These are phyloP conservation scores for Malurus cyaneus DNA, from an alignment of 2,113 vertebrate genomes.

Conservation along the genomic window DNA sequence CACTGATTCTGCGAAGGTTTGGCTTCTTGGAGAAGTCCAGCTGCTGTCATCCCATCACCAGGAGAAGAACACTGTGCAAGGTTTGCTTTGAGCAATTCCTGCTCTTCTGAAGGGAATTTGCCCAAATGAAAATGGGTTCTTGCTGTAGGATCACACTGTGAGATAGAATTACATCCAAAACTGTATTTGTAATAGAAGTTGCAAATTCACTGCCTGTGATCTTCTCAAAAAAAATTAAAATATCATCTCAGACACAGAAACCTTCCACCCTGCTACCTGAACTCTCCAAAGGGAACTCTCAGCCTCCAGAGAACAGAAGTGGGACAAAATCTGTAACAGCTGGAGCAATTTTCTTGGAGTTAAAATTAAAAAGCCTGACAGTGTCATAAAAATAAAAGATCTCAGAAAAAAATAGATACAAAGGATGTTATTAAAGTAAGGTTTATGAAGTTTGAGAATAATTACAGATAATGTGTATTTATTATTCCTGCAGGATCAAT, in stretches of 20 bases:
- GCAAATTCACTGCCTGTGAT: neutral
- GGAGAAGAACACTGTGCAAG: rapidly evolving
- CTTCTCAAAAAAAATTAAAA: neutral
- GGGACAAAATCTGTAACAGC: neutral
- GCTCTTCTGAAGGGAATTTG: neutral
- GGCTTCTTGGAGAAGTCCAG: neutral
- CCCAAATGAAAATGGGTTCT: neutral
- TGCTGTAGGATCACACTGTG: rapidly evolving
- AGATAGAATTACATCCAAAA: neutral
- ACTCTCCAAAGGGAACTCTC: neutral
- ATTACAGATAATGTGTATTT: constrained; percentile 70
- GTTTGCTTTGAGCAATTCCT: neutral
- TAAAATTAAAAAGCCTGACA: constrained; percentile 38
- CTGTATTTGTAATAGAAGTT: neutral
- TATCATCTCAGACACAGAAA: neutral
- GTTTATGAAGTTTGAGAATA: constrained; percentile 65
- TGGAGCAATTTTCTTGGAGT: constrained; percentile 52
- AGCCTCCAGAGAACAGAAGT: neutral
- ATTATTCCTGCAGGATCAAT: constrained; percentile 57
- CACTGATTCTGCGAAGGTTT: neutral
- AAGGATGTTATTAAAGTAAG: constrained; percentile 48
- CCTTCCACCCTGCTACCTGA: neutral
- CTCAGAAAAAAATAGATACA: neutral
- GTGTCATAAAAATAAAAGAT: constrained; percentile 66
- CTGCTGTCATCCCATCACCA: neutral